Evolutionary conservation across 2,113 vertebrate genomes (phyloP).

Genomic region (Microtus pennsylvanicus): DNA sequence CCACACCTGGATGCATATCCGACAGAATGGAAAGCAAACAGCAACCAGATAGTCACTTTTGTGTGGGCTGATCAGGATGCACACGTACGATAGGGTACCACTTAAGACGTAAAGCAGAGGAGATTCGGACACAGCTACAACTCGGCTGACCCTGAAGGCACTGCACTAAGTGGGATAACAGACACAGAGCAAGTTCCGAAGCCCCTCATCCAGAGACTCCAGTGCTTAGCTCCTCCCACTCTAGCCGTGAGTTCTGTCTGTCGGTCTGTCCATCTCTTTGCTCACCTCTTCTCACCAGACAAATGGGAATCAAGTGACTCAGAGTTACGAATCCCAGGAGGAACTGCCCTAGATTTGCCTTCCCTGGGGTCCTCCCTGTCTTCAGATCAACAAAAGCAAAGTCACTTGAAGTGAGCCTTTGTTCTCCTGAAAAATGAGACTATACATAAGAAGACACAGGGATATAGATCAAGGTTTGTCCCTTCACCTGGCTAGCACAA

Average conservation of each 20-base stretch:
- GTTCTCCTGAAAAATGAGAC: neutral
- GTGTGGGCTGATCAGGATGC: neutral
- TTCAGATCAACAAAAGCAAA: neutral
- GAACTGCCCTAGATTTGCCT: neutral
- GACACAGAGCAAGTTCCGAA: neutral
- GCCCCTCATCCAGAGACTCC: neutral
- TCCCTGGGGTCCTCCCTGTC: neutral
- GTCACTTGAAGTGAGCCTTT: neutral
- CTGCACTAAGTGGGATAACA: neutral
- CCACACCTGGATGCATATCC: neutral
- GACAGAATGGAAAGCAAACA: neutral
- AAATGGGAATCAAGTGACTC: neutral
- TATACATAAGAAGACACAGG: neutral
- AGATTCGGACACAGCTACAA: neutral
- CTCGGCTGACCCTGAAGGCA: too few relatives aligned
- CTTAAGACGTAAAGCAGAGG: neutral
- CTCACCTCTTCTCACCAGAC: neutral
- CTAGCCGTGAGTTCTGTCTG: neutral
- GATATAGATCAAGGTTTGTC: neutral
- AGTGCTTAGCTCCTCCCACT: neutral
- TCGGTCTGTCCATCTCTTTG: neutral
- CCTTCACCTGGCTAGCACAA: neutral
- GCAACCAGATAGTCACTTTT: neutral
- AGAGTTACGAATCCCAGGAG: neutral
- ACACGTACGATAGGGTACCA: neutral